Base-by-base conservation (phyloP, 2,113 vertebrate species). In the Motacilla alba region DNA sequence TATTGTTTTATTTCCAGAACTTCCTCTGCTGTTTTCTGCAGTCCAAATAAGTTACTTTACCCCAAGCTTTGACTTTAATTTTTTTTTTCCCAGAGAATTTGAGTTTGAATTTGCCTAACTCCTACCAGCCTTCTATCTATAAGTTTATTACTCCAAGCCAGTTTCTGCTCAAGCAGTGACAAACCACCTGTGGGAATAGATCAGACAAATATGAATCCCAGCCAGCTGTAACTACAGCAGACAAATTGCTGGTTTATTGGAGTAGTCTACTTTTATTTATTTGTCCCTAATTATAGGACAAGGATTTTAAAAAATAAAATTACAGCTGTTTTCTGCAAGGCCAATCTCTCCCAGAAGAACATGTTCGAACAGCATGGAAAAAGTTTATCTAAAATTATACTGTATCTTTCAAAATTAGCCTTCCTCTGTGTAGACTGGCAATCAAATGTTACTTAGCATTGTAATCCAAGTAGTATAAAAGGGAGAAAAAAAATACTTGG, bases 181-280 rank as follows among this genome's bases (percentile, higher is more conserved):
- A 92, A 96, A 94, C 9, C 88, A 84, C 93, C 46, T 80, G 49
- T 93, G 95, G 93, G 94, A 95, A 87, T 74, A 93, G 27, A 89
- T 41, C 12, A 85, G 70, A 47, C 24, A 93, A 85, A 73, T 28
- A 66, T 37, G 55, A 94, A 85, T 91, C 81, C 81, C 87, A 82
- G 78, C 81, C 94, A 97, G 93, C 82, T 96, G 91, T 93, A 94
- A 80, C 78, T 80, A 59, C 85, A 95, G 91, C 70, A 93, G 94
- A 93, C 28, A 93, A 90, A 68, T 93, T 76, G 35, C 27, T 93
- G 93, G 63, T 94, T 94, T 84, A 85, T 49, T 93, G 68, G 70
- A 94, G 70, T 77, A 90, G 79, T 58, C 70, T 85, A 88, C 59
- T 39, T 76, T 90, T 93, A 96, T 87, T 95, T 94, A 94, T 95